Conservation (phyloP, 2,797 vertebrate species). For the Vespertilio murinus region DNA sequence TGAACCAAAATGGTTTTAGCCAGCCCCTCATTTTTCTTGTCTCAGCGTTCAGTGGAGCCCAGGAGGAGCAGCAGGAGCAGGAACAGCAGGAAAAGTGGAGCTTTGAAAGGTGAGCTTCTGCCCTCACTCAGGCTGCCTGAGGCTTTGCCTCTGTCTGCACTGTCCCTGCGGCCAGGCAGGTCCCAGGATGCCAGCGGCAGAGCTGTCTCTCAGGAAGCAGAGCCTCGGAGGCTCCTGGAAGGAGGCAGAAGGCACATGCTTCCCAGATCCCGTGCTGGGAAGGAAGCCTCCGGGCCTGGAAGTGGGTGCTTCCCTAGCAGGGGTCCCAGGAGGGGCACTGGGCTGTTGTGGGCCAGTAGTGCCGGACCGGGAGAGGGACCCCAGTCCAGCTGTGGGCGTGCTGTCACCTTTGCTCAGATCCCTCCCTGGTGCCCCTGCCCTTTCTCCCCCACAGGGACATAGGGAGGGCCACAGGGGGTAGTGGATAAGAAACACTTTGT, state of each 20-base stretch:
- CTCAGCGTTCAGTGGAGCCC: not conserved
- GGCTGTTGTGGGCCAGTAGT: not conserved
- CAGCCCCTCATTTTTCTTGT: not conserved
- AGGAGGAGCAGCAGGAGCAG: too few species aligned
- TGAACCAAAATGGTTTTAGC: too few species aligned
- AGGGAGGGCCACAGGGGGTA: too few species aligned
- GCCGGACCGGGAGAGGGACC: fast-evolving
- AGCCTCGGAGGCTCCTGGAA: not conserved
- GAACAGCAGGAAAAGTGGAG: not conserved
- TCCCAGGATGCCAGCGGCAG: fast-evolving
- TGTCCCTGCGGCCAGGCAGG: not conserved
- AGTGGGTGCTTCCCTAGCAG: not conserved
- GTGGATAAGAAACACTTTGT: not conserved
- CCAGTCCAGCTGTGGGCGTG: not conserved
- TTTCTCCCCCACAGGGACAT: too few species aligned
- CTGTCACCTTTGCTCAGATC: too few species aligned
- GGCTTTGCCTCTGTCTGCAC: not conserved
- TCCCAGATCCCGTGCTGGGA: not conserved
- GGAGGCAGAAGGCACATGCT: too few species aligned
- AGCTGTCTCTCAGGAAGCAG: not conserved
- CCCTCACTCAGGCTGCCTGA: not conserved
- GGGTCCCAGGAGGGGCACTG: not conserved
- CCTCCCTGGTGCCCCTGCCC: not conserved
- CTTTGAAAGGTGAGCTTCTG: slow-evolving; percentile 1
- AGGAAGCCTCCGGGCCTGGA: not conserved